Conservation (phyloP, 2,888 invertebrate species). For the Drosophila mulleri region DNA sequence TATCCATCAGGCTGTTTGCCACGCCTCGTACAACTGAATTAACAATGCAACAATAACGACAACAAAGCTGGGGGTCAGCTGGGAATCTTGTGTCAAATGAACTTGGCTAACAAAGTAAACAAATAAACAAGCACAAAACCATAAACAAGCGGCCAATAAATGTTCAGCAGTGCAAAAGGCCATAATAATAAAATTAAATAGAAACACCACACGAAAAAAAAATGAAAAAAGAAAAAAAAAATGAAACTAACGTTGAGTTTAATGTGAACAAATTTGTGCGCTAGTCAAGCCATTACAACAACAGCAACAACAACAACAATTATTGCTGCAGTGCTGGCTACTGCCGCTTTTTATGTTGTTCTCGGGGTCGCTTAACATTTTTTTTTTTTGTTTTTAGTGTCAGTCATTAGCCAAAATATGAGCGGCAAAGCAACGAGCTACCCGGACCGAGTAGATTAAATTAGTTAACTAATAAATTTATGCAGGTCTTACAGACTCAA, state of each 20-base stretch:
- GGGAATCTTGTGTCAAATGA: constrained; percentile 48
- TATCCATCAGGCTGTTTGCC: constrained; percentile 57
- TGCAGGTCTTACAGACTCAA: neutral
- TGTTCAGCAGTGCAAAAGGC: constrained; percentile 72
- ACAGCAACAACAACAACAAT: constrained; percentile 16
- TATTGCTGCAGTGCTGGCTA: constrained; percentile 36
- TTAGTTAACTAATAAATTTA: neutral
- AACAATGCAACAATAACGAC: constrained; percentile 21
- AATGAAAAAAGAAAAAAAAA: constrained; percentile 16
- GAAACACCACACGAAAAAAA: constrained; percentile 42
- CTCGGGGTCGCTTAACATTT: constrained; percentile 48
- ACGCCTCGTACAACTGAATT: constrained; percentile 63
- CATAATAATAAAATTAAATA: constrained; percentile 74
- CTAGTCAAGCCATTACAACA: constrained; percentile 26
- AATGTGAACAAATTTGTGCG: constrained; percentile 75
- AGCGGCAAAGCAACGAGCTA: constrained; percentile 41
- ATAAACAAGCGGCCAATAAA: constrained; percentile 66
- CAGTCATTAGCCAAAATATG: constrained; percentile 77
- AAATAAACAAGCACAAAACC: constrained; percentile 39
- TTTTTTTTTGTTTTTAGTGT: constrained; percentile 47
- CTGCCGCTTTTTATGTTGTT: constrained; percentile 54
- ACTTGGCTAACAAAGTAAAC: constrained; percentile 67
- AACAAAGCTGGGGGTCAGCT: constrained; percentile 3
- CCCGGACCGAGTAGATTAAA: constrained; percentile 9
- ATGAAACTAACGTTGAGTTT: constrained; percentile 44